These are phyloP conservation scores for Umimayanthus kanabou DNA, from an alignment of 92 coral and sea anemone genomes.

Conservation along the genomic window DNA sequence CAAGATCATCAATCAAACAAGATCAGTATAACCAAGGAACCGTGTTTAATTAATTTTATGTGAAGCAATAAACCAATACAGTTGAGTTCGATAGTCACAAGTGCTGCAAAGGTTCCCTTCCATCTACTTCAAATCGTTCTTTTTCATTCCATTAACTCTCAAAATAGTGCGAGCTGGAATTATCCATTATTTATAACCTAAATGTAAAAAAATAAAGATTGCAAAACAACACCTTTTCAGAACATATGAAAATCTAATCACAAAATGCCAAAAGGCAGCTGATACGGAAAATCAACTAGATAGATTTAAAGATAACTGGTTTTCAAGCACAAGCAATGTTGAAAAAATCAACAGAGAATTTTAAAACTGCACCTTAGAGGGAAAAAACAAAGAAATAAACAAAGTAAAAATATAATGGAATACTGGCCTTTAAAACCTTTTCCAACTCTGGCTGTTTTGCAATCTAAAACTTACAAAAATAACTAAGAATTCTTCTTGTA, in stretches of 20 bases:
- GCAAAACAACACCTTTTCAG: slow-evolving; percentile 2
- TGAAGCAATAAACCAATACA: neutral
- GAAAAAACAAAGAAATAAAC: neutral
- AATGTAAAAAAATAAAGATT: slow-evolving; percentile 14
- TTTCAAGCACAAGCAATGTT: neutral
- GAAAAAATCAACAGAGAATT: neutral
- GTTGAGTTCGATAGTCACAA: neutral
- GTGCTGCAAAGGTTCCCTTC: neutral
- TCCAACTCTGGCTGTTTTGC: neutral
- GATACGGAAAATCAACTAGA: neutral
- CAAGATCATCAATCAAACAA: no score
- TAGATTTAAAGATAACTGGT: neutral
- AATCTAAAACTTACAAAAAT: slow-evolving; percentile 20
- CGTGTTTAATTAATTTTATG: neutral
- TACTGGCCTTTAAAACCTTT: neutral
- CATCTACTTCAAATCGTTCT: neutral
- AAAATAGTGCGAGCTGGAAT: neutral
- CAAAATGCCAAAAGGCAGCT: neutral
- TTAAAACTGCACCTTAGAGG: neutral
- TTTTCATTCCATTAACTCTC: neutral
- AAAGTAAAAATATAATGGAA: neutral
- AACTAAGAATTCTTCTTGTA: neutral
- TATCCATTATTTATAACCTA: neutral
- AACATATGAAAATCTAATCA: neutral
- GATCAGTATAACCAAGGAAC: neutral